Conservation (phyloP, 2,888 invertebrate species). For the Drosophila gaucha region DNA sequence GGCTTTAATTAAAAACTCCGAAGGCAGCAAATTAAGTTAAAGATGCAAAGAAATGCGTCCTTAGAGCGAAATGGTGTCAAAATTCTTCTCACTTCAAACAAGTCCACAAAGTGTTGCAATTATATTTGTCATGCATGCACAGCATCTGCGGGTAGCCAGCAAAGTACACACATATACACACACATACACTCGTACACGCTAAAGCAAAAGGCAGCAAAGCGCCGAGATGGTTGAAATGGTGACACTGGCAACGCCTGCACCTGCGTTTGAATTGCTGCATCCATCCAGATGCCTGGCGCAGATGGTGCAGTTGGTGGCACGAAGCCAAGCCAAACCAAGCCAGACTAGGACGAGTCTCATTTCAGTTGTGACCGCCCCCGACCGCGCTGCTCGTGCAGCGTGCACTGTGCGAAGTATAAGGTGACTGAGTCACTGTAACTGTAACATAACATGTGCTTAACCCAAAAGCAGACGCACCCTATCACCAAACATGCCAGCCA, state of each 20-base stretch:
- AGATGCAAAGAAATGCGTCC: slow-evolving; percentile 65
- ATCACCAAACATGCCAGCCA: slow-evolving; percentile 16
- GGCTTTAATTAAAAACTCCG: slow-evolving; percentile 62
- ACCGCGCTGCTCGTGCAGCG: slow-evolving; percentile 42
- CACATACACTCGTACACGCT: slow-evolving; percentile 8
- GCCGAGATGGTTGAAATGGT: slow-evolving; percentile 41
- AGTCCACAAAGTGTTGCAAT: slow-evolving; percentile 71
- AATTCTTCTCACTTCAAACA: slow-evolving; percentile 69
- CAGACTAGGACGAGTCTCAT: slow-evolving; percentile 40
- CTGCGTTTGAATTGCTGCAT: slow-evolving; percentile 53
- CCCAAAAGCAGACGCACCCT: slow-evolving; percentile 60
- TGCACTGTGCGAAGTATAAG: slow-evolving; percentile 40
- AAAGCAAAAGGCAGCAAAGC: slow-evolving; percentile 20
- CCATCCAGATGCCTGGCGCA: slow-evolving; percentile 39
- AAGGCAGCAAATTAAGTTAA: slow-evolving; percentile 63
- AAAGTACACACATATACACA: slow-evolving; percentile 30
- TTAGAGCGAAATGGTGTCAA: slow-evolving; percentile 68
- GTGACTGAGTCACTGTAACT: slow-evolving; percentile 56
- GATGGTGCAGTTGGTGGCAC: slow-evolving; percentile 21
- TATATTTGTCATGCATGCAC: slow-evolving; percentile 67
- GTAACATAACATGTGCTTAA: slow-evolving; percentile 68
- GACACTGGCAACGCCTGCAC: slow-evolving; percentile 46
- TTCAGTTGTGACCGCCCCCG: slow-evolving; percentile 34
- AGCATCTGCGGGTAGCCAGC: slow-evolving; percentile 48
- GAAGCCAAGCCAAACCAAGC: neutral